A percentile compares a stretch with the other conserved stretches of the same genome.
Conservation (phyloP, 1,140 invertebrate species). For the Pseudomyrmex flavicornis region DNA sequence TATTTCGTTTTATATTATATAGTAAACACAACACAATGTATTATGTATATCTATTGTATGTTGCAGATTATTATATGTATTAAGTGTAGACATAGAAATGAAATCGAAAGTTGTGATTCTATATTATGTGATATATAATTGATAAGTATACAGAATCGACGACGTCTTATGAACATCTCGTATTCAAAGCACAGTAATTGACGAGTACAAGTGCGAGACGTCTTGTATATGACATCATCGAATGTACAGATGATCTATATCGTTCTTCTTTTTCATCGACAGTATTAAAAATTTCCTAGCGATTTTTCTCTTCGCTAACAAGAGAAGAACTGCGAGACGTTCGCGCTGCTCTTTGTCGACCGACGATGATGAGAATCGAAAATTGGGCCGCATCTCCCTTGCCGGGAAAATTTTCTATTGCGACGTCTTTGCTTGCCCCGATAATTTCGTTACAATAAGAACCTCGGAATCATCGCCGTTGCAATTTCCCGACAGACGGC, state of each 20-base stretch:
- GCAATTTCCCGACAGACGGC: conserved; percentile 51
- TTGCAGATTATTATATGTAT: conserved; percentile 3
- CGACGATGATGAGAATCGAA: conserved; percentile 9
- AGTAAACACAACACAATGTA: neutral
- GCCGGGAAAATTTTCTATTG: conserved; percentile 24
- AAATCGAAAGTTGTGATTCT: too few relatives aligned
- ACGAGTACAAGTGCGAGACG: conserved; percentile 8
- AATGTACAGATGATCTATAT: neutral
- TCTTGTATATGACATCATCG: conserved; percentile 2
- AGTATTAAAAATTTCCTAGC: conserved; percentile 27
- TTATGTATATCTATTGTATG: neutral
- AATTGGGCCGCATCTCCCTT: conserved; percentile 32
- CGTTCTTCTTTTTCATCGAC: neutral
- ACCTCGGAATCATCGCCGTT: conserved; percentile 38
- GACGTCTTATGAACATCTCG: neutral
- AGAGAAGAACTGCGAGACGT: neutral
- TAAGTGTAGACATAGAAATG: neutral
- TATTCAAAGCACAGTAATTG: conserved; percentile 6
- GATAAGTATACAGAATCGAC: neutral
- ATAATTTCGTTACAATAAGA: conserved; percentile 54
- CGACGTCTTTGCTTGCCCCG: conserved; percentile 10
- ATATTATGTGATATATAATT: conserved; percentile 7
- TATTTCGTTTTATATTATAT: too few relatives aligned
- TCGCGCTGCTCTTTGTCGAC: conserved; percentile 4
- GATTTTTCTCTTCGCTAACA: neutral